Conservation (phyloP, 2,113 vertebrate species). For the Otolemur garnettii region DNA sequence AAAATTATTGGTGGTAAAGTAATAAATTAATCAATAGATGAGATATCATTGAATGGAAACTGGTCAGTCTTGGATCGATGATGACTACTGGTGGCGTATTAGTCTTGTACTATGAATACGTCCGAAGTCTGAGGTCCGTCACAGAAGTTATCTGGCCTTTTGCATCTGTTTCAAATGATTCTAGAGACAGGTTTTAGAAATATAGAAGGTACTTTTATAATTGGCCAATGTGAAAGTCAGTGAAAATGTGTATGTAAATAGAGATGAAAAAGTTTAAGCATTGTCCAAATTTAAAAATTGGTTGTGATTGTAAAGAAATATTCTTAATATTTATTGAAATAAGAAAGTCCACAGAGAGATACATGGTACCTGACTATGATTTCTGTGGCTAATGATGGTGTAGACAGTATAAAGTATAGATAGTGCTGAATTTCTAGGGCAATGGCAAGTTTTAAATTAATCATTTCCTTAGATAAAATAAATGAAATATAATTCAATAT, state of each 20-base stretch:
- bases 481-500: background rate
- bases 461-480: background rate
- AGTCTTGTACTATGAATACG: background rate
- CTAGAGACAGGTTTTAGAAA: background rate
- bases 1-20: background rate
- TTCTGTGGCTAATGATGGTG: background rate
- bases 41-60: background rate
- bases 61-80: background rate
- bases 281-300: background rate
- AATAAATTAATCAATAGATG: no score
- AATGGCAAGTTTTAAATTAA: background rate
- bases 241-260: no score
- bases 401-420: background rate
- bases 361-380: background rate
- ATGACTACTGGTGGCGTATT: conserved; percentile 29
- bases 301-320: background rate
- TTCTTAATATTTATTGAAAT: background rate
- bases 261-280: background rate
- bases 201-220: background rate
- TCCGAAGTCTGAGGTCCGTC: background rate
- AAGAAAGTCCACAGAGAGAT: background rate
- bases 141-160: background rate
- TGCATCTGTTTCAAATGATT: background rate
- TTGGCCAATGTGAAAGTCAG: no score
- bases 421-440: background rate